Conservation (phyloP, 1,140 invertebrate species). For the Platyscapa corneri region DNA sequence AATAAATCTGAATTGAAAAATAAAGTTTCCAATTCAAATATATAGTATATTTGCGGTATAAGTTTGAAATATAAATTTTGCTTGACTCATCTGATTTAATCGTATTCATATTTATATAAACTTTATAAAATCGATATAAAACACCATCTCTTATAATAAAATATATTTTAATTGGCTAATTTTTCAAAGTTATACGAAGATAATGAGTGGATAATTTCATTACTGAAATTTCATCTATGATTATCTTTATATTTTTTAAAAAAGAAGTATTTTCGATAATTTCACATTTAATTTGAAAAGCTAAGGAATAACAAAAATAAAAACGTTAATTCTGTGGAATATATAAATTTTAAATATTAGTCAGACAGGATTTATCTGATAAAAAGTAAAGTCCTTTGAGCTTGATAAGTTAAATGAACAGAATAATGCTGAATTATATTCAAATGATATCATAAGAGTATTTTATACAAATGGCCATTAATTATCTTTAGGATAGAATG, state of each 20-base stretch:
- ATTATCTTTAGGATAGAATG: neutral
- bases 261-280: too few species aligned
- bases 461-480: neutral
- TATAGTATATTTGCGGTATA: neutral
- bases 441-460: neutral
- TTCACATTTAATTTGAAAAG: too few species aligned
- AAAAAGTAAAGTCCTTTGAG: too few species aligned
- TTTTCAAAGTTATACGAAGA: neutral
- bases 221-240: too few species aligned
- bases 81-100: neutral
- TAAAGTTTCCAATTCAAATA: neutral
- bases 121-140: neutral
- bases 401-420: neutral
- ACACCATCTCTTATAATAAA: neutral
- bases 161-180: neutral
- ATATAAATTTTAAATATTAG: too few species aligned
- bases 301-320: too few species aligned
- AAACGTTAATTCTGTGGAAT: too few species aligned
- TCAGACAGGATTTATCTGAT: too few species aligned
- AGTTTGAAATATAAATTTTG: neutral
- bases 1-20: neutral
- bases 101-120: neutral
- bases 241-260: too few species aligned
- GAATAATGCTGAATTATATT: neutral
- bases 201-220: too few species aligned